Evolutionary conservation across 2,797 vertebrate genomes (phyloP).

Genomic region (Microhierax caerulescens): DNA sequence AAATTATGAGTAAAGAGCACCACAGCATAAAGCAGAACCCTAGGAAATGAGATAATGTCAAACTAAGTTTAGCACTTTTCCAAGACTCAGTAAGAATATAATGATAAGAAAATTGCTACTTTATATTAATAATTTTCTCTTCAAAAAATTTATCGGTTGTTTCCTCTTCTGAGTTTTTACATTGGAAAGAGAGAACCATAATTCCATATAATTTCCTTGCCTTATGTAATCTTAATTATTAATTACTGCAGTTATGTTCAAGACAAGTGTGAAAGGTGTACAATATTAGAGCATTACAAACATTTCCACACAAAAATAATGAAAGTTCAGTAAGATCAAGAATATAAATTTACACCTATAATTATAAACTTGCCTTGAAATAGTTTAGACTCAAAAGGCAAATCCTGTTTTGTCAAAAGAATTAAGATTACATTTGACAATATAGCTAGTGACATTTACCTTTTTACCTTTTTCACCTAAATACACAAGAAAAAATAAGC

Average conservation of each 20-base stretch:
- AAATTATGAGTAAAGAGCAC: neutral
- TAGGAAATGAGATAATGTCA: slow-evolving; percentile 31
- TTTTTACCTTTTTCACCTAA: neutral
- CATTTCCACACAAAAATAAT: neutral
- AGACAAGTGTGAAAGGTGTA: neutral
- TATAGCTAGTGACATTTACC: neutral
- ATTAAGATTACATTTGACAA: neutral
- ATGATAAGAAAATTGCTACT: neutral
- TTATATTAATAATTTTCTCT: slow-evolving; percentile 2
- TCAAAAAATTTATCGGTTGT: neutral
- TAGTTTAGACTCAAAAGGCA: neutral
- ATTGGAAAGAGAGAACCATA: neutral
- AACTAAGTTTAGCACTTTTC: neutral
- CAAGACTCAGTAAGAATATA: neutral
- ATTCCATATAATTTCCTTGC: neutral
- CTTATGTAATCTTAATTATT: neutral
- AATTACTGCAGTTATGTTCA: neutral
- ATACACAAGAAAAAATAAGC: neutral
- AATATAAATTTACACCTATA: neutral
- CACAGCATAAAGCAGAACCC: neutral
- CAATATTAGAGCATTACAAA: neutral
- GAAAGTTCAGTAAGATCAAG: neutral
- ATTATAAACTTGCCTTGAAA: neutral
- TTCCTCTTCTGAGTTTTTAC: neutral
- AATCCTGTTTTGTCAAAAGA: neutral